Percentiles rank a stretch among this genome's conserved stretches.
Evolutionary conservation across 2,113 vertebrate species (phyloP).

Genomic region (Psilopogon haemacephalus): DNA sequence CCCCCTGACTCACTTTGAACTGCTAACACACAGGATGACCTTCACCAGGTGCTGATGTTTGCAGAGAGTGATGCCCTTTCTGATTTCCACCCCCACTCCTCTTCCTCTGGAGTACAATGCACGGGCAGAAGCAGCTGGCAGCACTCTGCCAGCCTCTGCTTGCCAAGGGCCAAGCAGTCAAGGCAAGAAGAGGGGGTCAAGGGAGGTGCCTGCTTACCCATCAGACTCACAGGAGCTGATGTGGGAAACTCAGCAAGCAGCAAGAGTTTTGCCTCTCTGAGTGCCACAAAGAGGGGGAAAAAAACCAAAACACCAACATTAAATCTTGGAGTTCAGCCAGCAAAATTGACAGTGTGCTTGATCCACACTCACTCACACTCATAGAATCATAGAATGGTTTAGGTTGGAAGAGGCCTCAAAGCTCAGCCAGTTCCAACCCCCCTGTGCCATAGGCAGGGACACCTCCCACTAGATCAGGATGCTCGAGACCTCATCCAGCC

Average conservation of each 20-base stretch:
- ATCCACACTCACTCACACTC: background rate
- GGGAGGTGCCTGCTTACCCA: rapidly evolving
- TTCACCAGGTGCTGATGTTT: background rate
- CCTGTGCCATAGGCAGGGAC: no score
- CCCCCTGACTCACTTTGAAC: background rate
- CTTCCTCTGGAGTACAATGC: background rate
- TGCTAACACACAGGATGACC: background rate
- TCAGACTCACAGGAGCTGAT: background rate
- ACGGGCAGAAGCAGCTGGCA: background rate
- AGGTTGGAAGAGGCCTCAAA: no score
- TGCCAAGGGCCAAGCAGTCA: background rate
- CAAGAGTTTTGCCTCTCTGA: background rate
- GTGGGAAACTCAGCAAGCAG: background rate
- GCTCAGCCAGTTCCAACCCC: no score
- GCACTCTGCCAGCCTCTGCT: background rate
- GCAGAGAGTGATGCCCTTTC: background rate
- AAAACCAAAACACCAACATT: background rate
- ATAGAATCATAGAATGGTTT: no score
- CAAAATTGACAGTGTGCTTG: background rate
- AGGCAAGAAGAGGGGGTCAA: rapidly evolving
- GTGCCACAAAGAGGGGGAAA: background rate
- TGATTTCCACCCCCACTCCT: background rate
- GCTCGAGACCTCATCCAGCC: no score
- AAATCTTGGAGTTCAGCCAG: background rate
- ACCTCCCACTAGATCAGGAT: no score